Base-by-base conservation (phyloP, 2,113 vertebrate genomes). In the Rhagologus leucostigma region DNA sequence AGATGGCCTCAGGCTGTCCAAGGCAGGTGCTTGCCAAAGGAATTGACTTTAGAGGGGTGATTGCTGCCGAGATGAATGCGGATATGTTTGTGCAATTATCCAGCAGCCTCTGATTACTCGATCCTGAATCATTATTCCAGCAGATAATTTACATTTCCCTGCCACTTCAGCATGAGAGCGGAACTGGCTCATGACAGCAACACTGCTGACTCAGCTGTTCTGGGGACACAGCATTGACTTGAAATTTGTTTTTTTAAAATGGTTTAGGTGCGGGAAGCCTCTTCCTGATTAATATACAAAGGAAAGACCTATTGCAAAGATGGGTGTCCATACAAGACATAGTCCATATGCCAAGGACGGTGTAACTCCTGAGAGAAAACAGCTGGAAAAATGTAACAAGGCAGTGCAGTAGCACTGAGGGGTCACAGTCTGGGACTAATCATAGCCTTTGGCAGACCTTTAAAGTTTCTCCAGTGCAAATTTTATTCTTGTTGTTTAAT, bases 371-470 rank as follows among this genome's bases (percentile, higher is more conserved):
- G n/a, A 91, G 41, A 49, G 33, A 73, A 80, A 89, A 89, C 32
- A 96, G 59, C 50, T 89, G 84, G 81, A 79, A 90, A 93, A 92
- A 64, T 62, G n/a, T 42, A 86, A 32, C 39, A 59, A 50, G 21
- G 37, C 8, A 24, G 41, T 60, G 49, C 57, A 75, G 76, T 23
- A 87, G 37, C 35, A 64, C 49, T 44, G 56, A 55, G 27, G 44
- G 67, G 39, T 90, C 86, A 59, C 26, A 52, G 44, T 41, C 62
- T 49, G 79, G 53, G 44, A 78, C 35, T 71, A 81, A 77, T 67
- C 59, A 71, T 44, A 30, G 76, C 56, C 44, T 83, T 93, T 97
- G 94, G 35, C 83, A 93, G 39, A 91, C 67, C 55, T 91, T 76
- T 47, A 50, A 7, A 33, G 35, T 70, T 93, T 88, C 27, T 80